A percentile compares a stretch with the other conserved stretches of the same genome.
Evolutionary conservation across 2,797 vertebrate genomes (phyloP).

Genomic region (Phrynocephalus vlangalii): DNA sequence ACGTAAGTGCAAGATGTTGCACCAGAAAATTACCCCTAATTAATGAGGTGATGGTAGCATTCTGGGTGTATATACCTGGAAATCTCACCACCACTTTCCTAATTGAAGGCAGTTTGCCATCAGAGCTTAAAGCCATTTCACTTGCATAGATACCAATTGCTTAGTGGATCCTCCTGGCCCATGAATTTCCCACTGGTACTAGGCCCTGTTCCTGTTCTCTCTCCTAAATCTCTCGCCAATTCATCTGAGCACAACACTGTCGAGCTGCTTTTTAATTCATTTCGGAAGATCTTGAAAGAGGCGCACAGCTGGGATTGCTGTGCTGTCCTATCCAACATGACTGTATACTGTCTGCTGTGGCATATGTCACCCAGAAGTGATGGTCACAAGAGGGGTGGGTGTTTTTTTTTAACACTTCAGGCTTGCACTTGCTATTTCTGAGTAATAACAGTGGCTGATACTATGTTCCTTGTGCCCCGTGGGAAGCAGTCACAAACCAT

Average conservation of each 20-base stretch:
- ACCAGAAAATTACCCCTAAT: too few species aligned
- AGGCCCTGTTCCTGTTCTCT: too few species aligned
- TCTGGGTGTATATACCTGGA: too few species aligned
- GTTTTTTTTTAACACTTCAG: neutral
- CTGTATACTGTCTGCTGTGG: neutral
- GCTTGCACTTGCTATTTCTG: neutral
- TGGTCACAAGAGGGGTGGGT: neutral
- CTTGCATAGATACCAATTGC: too few species aligned
- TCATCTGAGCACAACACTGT: neutral
- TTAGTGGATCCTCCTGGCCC: too few species aligned
- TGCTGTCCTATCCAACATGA: neutral
- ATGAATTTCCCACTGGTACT: too few species aligned
- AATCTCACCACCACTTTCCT: too few species aligned
- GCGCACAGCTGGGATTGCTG: neutral
- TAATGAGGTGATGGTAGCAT: too few species aligned
- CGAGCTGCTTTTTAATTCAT: neutral
- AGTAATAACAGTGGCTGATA: neutral
- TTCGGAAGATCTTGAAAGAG: neutral
- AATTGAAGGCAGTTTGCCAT: too few species aligned
- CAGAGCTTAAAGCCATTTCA: too few species aligned
- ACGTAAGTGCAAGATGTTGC: too few species aligned
- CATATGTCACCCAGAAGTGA: neutral
- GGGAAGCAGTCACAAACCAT: slow-evolving; percentile 34
- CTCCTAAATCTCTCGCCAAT: too few species aligned
- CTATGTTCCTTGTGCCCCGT: neutral